A percentile compares a stretch with the other conserved stretches of the same genome.
Conservation (phyloP, 2,888 invertebrate species). For the Lasius fuliginosus region DNA sequence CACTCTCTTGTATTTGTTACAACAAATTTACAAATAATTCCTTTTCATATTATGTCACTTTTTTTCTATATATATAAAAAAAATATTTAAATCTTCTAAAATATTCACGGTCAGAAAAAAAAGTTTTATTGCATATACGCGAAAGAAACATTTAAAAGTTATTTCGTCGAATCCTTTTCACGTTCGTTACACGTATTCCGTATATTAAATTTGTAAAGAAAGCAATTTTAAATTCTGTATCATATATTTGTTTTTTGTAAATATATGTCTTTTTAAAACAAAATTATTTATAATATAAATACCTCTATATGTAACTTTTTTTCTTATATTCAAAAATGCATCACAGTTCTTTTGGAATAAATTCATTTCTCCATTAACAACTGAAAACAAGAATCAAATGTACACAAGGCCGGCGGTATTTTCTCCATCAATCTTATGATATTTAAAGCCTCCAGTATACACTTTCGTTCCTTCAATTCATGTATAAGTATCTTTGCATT, state of each 20-base stretch:
- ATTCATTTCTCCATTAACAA: conserved; percentile 62
- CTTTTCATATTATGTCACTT: not conserved
- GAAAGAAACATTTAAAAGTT: not conserved
- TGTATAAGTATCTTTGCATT: conserved; percentile 79
- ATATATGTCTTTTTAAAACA: not conserved
- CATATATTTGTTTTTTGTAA: not conserved
- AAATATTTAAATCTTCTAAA: conserved; percentile 1
- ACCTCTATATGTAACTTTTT: not conserved
- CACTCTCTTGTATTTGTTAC: not conserved
- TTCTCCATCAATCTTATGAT: conserved; percentile 81
- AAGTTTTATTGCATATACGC: not conserved
- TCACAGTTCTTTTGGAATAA: conserved; percentile 16
- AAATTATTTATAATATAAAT: conserved; percentile 26
- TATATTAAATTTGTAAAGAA: not conserved
- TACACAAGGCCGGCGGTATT: conserved; percentile 82
- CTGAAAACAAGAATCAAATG: conserved; percentile 77
- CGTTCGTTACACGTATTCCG: not conserved
- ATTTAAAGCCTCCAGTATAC: conserved; percentile 82
- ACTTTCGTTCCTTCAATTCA: conserved; percentile 79
- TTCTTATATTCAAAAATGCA: conserved; percentile 1
- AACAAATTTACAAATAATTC: conserved; percentile 14
- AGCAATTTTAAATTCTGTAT: conserved; percentile 19
- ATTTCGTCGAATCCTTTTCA: not conserved
- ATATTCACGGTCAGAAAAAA: not conserved
- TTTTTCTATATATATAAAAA: not conserved